Percentiles rank a stretch among this genome's conserved stretches.
Evolutionary conservation across 2,113 vertebrate species (phyloP).

Genomic region (Passer domesticus): DNA sequence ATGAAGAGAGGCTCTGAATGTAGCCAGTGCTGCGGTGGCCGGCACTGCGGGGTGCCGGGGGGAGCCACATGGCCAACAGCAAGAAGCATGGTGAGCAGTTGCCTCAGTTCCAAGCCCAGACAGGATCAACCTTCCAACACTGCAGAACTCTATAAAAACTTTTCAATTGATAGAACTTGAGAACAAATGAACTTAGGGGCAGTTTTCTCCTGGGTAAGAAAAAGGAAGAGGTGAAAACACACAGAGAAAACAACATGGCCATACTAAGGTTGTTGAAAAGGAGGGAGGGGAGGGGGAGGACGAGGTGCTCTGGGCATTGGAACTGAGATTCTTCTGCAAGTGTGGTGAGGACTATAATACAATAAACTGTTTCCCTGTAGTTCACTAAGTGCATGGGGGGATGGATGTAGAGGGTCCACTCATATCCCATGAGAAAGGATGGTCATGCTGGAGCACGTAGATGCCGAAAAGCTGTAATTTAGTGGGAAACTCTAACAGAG

Average conservation of each 20-base stretch:
- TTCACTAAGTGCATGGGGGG: not conserved
- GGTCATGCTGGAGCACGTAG: accelerated
- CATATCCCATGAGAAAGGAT: not conserved
- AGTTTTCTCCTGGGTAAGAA: not conserved
- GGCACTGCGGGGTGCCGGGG: accelerated
- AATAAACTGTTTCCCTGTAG: not conserved
- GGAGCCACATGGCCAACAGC: accelerated
- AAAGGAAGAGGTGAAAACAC: not conserved
- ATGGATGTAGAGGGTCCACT: not conserved
- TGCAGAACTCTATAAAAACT: not conserved
- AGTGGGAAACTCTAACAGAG: not conserved
- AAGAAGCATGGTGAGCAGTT: not conserved
- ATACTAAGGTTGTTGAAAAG: not conserved
- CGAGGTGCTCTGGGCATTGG: accelerated
- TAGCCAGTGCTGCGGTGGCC: accelerated
- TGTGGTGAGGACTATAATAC: too few species aligned
- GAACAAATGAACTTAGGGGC: not conserved
- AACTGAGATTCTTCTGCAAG: not conserved
- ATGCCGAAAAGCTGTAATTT: not conserved
- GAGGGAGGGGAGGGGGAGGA: not conserved
- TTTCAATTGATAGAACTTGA: too few species aligned
- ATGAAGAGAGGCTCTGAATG: not conserved
- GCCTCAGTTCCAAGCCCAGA: accelerated
- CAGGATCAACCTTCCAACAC: not conserved
- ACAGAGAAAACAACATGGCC: accelerated